A percentile compares a stretch with the other conserved stretches of the same genome.
Evolutionary conservation across 2,113 vertebrate genomes (phyloP).

Genomic region (Rhinichthys klamathensis): DNA sequence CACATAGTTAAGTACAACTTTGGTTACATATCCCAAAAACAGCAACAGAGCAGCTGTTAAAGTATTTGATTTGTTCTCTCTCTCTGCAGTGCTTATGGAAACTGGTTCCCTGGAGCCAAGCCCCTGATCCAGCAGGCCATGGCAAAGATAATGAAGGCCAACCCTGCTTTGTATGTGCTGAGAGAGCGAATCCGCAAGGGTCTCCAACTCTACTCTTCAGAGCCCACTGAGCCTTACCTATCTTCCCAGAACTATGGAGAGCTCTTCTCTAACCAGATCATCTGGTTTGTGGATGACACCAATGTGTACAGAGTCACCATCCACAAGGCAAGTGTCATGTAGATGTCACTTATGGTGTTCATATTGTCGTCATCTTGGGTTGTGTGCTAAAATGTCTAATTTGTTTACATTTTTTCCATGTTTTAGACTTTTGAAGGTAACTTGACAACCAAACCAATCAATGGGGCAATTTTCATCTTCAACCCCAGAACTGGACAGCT

Average conservation of each 20-base stretch:
- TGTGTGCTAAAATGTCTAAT: background rate
- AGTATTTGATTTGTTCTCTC: background rate
- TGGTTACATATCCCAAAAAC: background rate
- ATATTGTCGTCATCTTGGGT: background rate
- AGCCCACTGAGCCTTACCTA: constrained; percentile 97
- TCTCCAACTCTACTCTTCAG: constrained; percentile 96
- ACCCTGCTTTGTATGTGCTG: constrained; percentile 95
- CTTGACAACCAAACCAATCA: constrained; percentile 98
- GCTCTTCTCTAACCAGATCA: constrained; percentile 99
- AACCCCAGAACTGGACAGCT: constrained; percentile 98
- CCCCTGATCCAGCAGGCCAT: constrained; percentile 99
- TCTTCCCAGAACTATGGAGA: constrained; percentile 99
- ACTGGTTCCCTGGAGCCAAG: constrained; percentile 98
- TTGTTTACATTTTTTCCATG: background rate
- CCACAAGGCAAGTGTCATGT: constrained; percentile 85
- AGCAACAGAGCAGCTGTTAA: background rate
- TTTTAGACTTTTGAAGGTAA: constrained; percentile 97
- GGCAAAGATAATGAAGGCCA: constrained; percentile 99
- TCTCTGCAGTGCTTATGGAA: constrained; percentile 88
- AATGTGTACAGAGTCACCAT: constrained; percentile 99
- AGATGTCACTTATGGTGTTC: background rate
- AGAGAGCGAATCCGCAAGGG: constrained; percentile 98
- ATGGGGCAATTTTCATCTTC: constrained; percentile 99
- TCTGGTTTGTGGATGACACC: constrained; percentile 99
- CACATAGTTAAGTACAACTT: background rate